phyloP scores from a whole-genome alignment of 2,113 vertebrate species.

The Hydrochoerus hydrochaeris region DNA sequence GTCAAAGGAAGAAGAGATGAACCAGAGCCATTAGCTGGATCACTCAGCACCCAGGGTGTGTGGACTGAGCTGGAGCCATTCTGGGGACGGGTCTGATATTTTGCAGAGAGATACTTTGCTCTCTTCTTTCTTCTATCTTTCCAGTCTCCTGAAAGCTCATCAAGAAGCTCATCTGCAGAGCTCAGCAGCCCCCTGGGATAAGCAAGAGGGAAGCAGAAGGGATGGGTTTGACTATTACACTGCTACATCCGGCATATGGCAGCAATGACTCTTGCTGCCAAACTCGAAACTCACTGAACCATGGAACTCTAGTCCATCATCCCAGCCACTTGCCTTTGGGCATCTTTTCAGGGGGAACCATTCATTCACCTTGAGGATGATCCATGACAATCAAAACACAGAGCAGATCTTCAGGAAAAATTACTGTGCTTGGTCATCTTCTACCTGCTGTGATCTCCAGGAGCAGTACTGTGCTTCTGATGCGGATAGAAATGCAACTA shows the following conservation, averaged over 20 bases:
- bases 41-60: neutral
- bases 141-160: neutral
- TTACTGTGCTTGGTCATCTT: neutral
- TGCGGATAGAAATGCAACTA: neutral
- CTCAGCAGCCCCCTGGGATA: neutral
- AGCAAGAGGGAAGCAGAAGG: neutral
- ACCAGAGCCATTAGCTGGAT: neutral
- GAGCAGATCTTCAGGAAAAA: neutral
- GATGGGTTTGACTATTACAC: neutral
- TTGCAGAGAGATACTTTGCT: neutral
- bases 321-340: neutral
- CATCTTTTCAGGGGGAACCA: neutral
- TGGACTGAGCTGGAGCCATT: neutral
- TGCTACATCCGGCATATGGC: neutral
- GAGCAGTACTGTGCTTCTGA: neutral
- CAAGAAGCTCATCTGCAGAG: neutral
- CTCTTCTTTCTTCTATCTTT: neutral
- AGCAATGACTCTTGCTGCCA: neutral
- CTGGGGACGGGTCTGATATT: accelerated
- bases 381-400: neutral
- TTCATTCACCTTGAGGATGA: neutral
- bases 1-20: neutral
- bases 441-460: neutral
- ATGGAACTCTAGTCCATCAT: neutral
- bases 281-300: neutral